Percentiles rank a stretch among this genome's conserved stretches.
Evolutionary conservation across 2,888 invertebrate species (phyloP).

Genomic region (Athalia rosae): DNA sequence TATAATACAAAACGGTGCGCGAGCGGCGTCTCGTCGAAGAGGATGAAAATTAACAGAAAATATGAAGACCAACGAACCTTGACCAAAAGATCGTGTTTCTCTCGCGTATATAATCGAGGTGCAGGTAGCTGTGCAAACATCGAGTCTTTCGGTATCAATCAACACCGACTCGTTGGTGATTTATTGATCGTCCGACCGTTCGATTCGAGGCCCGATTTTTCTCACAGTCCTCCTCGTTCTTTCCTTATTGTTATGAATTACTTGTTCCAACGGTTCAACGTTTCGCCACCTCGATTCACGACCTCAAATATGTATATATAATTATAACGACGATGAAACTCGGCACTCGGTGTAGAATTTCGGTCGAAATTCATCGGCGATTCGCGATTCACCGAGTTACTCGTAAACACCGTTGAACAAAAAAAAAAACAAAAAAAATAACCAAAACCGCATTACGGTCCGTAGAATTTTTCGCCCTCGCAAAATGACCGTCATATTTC

Average conservation of each 20-base stretch:
- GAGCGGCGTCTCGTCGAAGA: constrained; percentile 2
- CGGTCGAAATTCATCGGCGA: too few relatives aligned
- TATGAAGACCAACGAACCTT: constrained; percentile 21
- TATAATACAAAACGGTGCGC: background rate
- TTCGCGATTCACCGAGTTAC: too few relatives aligned
- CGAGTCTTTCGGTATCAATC: background rate
- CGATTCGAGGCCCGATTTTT: constrained; percentile 26
- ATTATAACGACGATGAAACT: too few relatives aligned
- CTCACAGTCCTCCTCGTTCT: constrained; percentile 15
- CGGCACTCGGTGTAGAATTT: too few relatives aligned
- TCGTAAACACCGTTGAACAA: background rate
- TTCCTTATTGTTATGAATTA: background rate
- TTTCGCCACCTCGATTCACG: background rate
- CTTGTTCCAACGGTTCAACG: background rate
- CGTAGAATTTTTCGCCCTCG: constrained; percentile 18
- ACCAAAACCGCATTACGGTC: background rate
- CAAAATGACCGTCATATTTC: constrained; percentile 53
- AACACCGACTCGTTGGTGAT: background rate
- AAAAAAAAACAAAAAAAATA: background rate
- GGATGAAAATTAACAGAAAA: constrained; percentile 16
- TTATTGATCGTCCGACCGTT: constrained; percentile 6
- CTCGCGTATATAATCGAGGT: background rate
- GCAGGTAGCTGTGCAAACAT: constrained; percentile 9
- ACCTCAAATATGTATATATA: background rate
- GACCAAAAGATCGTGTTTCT: constrained; percentile 25